phyloP scores from a whole-genome alignment of 2,797 vertebrate species.

The Epinephelus awoara region DNA sequence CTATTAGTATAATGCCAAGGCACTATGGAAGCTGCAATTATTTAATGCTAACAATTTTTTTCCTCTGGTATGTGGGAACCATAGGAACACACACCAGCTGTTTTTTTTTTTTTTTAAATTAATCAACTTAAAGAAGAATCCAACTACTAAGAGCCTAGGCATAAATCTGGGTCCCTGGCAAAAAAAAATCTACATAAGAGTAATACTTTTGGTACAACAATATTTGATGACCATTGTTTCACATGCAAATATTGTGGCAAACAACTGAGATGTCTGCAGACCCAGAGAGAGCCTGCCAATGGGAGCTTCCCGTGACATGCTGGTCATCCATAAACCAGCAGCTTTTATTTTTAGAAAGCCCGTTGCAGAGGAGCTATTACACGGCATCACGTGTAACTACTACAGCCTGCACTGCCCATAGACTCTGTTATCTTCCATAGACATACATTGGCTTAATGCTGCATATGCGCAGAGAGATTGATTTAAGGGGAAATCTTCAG shows the following conservation, averaged over 20 bases:
- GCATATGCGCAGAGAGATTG: slow-evolving; percentile 17
- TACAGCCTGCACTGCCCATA: slow-evolving; percentile 31
- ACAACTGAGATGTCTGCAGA: slow-evolving; percentile 14
- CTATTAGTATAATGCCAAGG: background rate
- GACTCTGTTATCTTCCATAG: slow-evolving; percentile 1
- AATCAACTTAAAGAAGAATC: background rate
- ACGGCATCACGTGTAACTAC: slow-evolving; percentile 66
- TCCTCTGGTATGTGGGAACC: background rate
- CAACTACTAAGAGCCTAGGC: too few relatives aligned
- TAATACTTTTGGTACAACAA: background rate
- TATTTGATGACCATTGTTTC: background rate
- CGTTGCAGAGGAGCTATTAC: slow-evolving; percentile 53
- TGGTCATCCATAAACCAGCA: slow-evolving; percentile 66
- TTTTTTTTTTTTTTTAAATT: too few relatives aligned
- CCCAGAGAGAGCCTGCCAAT: background rate
- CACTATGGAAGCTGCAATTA: background rate
- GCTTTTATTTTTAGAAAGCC: slow-evolving; percentile 77
- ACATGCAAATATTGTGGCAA: background rate
- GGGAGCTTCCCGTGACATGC: slow-evolving; percentile 33
- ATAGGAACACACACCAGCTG: background rate
- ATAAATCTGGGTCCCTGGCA: background rate
- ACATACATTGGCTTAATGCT: background rate
- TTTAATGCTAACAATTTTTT: background rate
- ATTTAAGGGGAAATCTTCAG: background rate
- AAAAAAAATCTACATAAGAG: too few relatives aligned